Conservation (phyloP, 2,888 invertebrate genomes). For the Dolichopus griseipennis region DNA sequence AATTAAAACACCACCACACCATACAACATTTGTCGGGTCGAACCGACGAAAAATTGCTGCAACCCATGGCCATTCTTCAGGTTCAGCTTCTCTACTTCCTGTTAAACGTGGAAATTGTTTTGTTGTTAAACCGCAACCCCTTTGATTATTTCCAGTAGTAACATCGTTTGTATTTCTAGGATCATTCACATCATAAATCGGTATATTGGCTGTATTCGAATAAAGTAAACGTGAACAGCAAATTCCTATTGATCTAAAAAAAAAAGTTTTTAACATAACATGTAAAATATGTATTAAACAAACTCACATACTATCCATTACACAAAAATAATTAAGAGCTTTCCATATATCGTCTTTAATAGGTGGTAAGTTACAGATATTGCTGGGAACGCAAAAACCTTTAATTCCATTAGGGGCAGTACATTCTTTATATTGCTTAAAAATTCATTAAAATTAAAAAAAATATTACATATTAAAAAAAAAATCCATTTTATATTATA, state of each 20-base stretch:
- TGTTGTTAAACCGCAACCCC: slow-evolving; percentile 42
- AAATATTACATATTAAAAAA: neutral
- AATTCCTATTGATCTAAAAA: slow-evolving; percentile 52
- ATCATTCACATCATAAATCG: slow-evolving; percentile 17
- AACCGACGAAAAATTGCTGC: slow-evolving; percentile 60
- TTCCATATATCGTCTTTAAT: slow-evolving; percentile 51
- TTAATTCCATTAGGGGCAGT: slow-evolving; percentile 49
- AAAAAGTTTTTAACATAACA: neutral
- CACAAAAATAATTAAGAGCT: slow-evolving; percentile 59
- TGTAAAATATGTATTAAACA: slow-evolving; percentile 10
- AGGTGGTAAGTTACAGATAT: slow-evolving; percentile 53
- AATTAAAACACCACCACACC: slow-evolving; percentile 74
- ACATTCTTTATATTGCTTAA: slow-evolving; percentile 49
- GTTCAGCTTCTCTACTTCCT: slow-evolving; percentile 56
- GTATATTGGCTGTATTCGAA: slow-evolving; percentile 21
- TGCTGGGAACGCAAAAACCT: slow-evolving; percentile 59
- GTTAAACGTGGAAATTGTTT: slow-evolving; percentile 47
- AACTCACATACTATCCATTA: slow-evolving; percentile 56
- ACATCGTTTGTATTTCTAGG: slow-evolving; percentile 18
- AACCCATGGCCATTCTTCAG: slow-evolving; percentile 77
- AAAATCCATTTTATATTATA: too few species aligned
- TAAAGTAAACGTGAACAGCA: slow-evolving; percentile 56
- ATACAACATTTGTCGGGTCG: slow-evolving; percentile 48
- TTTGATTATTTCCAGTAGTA: slow-evolving; percentile 33
- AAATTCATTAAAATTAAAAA: slow-evolving; percentile 48